Evolutionary conservation across 2,888 invertebrate genomes (phyloP).

Genomic region (Aphrophora alni): DNA sequence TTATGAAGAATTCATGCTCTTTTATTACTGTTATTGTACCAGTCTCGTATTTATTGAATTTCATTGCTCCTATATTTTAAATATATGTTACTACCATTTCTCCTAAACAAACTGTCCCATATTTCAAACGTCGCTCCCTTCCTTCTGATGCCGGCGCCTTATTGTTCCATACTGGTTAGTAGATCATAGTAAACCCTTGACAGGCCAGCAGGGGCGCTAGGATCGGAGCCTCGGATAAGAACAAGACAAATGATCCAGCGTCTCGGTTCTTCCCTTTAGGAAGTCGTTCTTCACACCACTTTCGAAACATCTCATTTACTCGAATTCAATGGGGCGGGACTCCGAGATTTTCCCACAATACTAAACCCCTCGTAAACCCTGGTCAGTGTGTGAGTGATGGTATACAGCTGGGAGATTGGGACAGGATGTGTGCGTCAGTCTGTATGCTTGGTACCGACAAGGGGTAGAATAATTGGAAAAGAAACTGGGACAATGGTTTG

Average conservation of each 20-base stretch:
- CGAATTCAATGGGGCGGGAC: background rate
- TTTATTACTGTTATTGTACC: too few species aligned
- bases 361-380: background rate
- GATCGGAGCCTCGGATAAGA: background rate
- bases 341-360: background rate
- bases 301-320: background rate
- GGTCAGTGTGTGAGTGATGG: background rate
- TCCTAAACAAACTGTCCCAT: background rate
- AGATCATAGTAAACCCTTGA: too few species aligned
- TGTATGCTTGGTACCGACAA: too few species aligned
- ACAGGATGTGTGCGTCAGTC: background rate
- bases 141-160: background rate
- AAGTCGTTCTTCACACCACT: background rate
- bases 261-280: too few species aligned
- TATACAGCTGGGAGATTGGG: background rate
- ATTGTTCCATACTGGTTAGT: background rate
- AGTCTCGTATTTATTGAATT: too few species aligned
- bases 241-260: background rate
- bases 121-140: background rate
- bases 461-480: background rate
- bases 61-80: too few species aligned
- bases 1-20: too few species aligned
- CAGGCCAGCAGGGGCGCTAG: background rate
- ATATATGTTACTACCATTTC: too few species aligned
- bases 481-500: background rate